These are phyloP conservation scores for Eutolmus rufibarbis DNA, from an alignment of 2,888 invertebrate genomes.

Conservation along the genomic window DNA sequence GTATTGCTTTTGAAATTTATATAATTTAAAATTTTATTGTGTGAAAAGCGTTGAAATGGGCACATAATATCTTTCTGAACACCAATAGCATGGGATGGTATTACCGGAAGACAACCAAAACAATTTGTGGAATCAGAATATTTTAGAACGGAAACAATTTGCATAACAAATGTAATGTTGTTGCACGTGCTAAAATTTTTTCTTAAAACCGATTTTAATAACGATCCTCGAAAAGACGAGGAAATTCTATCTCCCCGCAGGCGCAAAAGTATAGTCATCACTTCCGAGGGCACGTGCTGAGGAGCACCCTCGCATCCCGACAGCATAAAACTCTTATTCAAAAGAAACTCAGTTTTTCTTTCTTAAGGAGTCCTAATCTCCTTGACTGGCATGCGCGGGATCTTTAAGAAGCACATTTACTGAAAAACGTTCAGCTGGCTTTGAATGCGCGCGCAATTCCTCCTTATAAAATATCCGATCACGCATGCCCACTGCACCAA, in stretches of 20 bases:
- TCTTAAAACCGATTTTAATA: not conserved
- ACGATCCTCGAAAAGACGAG: not conserved
- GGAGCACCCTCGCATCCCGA: slow-evolving; percentile 14
- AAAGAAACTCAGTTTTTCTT: slow-evolving; percentile 10
- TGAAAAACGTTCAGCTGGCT: not conserved
- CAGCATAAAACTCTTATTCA: not conserved
- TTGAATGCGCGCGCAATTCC: slow-evolving; percentile 16
- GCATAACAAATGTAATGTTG: not conserved
- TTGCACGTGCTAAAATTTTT: not conserved
- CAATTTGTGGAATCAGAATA: not conserved
- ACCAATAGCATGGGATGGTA: not conserved
- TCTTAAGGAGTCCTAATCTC: slow-evolving; percentile 11
- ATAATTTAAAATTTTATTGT: no score
- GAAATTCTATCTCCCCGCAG: not conserved
- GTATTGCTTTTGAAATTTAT: no score
- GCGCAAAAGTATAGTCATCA: not conserved
- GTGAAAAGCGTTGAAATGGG: no score
- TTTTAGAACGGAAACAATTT: not conserved
- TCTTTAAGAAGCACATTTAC: not conserved
- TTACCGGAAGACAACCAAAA: not conserved
- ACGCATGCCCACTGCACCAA: not conserved
- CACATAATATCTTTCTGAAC: no score
- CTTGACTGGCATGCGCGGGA: slow-evolving; percentile 21
- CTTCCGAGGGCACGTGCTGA: not conserved
- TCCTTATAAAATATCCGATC: not conserved